phyloP scores from a whole-genome alignment of 2,113 vertebrate genomes.

The Beaufortia kweichowensis region DNA sequence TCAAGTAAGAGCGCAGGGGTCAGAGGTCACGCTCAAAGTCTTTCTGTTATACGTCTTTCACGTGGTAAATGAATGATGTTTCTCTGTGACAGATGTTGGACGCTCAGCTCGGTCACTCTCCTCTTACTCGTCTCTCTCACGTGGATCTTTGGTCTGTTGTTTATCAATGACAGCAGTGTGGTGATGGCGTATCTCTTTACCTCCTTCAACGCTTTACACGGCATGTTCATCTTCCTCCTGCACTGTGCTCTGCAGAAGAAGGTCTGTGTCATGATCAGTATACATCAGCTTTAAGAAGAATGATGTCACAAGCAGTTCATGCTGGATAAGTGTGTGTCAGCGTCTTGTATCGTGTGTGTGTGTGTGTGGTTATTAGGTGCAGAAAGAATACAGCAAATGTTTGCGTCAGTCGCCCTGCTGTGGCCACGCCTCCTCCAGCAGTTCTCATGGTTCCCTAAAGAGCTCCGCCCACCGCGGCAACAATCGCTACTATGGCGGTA shows the following conservation, averaged over 20 bases:
- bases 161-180: constrained; percentile 86
- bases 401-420: constrained; percentile 90
- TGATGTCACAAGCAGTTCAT: too few relatives aligned
- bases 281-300: too few relatives aligned
- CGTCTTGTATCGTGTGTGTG: neutral
- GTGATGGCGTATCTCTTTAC: constrained; percentile 94
- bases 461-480: constrained; percentile 86
- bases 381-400: constrained; percentile 90
- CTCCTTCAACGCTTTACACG: constrained; percentile 91
- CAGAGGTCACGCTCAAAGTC: neutral
- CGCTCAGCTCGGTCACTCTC: constrained; percentile 84
- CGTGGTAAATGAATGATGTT: too few relatives aligned
- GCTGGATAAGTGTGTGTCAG: neutral
- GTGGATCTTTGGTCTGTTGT: constrained; percentile 91
- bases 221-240: constrained; percentile 90
- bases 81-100: constrained; percentile 81
- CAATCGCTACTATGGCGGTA: constrained; percentile 88
- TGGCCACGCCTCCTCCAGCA: constrained; percentile 76
- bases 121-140: constrained; percentile 90
- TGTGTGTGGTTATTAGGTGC: constrained; percentile 78
- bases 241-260: constrained; percentile 92
- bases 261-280: too few relatives aligned
- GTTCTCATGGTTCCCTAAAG: constrained; percentile 85
- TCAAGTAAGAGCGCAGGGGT: constrained; percentile 77
- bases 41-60: too few relatives aligned